Evolutionary conservation across 2,888 invertebrate genomes (phyloP).

Genomic region (Petrolisthes cinctipes): DNA sequence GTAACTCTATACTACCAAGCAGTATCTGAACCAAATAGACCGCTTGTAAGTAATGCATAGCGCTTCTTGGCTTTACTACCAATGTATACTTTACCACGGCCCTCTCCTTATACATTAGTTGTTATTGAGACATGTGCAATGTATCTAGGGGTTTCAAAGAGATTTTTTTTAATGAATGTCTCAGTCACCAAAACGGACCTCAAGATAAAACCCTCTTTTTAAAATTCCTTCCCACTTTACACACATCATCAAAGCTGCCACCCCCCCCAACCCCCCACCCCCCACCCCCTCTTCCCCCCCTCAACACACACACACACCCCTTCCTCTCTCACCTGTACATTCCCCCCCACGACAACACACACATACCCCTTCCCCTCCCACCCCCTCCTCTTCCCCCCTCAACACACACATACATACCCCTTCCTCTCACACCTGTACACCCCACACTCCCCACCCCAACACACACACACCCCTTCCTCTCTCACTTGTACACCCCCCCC

Average conservation of each 20-base stretch:
- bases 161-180: slow-evolving; percentile 36
- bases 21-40: slow-evolving; percentile 61
- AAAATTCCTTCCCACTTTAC: not conserved
- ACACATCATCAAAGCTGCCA: not conserved
- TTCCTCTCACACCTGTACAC: not conserved
- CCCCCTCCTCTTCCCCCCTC: not conserved
- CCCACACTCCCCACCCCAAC: not conserved
- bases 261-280: slow-evolving; percentile 4
- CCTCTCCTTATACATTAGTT: slow-evolving; percentile 50
- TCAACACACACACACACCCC: not conserved
- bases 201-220: slow-evolving; percentile 25
- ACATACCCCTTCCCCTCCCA: slow-evolving; percentile 3
- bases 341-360: not conserved
- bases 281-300: slow-evolving; percentile 2
- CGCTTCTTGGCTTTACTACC: slow-evolving; percentile 56
- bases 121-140: slow-evolving; percentile 58
- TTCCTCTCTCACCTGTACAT: not conserved
- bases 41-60: slow-evolving; percentile 61
- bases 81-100: slow-evolving; percentile 37
- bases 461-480: not conserved
- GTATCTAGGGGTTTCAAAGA: slow-evolving; percentile 51
- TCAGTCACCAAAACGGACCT: slow-evolving; percentile 55
- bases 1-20: slow-evolving; percentile 55
- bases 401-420: slow-evolving; percentile 1
- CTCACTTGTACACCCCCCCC: slow-evolving; percentile 6